These are phyloP conservation scores for Alligator sinensis DNA, from an alignment of 2,113 vertebrate species.

Conservation along the genomic window DNA sequence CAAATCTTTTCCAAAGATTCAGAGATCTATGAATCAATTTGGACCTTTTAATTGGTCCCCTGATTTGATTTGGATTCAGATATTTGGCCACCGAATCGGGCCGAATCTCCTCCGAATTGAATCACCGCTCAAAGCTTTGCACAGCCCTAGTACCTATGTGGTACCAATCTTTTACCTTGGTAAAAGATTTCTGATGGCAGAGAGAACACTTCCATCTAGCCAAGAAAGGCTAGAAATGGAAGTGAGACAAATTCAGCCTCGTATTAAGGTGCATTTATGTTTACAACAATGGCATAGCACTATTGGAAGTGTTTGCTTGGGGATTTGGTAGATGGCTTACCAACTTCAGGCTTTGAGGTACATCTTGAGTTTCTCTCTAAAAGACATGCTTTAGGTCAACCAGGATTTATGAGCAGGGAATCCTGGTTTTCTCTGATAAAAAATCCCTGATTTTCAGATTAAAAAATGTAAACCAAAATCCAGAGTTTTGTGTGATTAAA, in stretches of 20 bases:
- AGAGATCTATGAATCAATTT: no score
- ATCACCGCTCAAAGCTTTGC: no score
- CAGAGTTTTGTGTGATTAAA: no score
- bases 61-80: no score
- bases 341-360: no score
- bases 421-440: neutral
- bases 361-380: neutral
- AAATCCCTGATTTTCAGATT: no score
- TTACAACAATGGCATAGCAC: neutral
- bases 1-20: no score
- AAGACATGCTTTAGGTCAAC: neutral
- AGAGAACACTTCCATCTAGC: neutral
- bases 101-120: no score
- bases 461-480: no score
- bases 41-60: no score
- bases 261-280: rapidly evolving
- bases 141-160: no score
- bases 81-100: no score
- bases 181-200: neutral
- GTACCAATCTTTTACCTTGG: neutral
- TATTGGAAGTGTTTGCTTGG: neutral
- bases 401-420: neutral
- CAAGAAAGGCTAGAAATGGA: neutral
- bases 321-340: neutral
- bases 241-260: neutral